These are phyloP conservation scores for Orthonychiurus folsomi DNA, from an alignment of 2,888 invertebrate genomes.

Conservation along the genomic window DNA sequence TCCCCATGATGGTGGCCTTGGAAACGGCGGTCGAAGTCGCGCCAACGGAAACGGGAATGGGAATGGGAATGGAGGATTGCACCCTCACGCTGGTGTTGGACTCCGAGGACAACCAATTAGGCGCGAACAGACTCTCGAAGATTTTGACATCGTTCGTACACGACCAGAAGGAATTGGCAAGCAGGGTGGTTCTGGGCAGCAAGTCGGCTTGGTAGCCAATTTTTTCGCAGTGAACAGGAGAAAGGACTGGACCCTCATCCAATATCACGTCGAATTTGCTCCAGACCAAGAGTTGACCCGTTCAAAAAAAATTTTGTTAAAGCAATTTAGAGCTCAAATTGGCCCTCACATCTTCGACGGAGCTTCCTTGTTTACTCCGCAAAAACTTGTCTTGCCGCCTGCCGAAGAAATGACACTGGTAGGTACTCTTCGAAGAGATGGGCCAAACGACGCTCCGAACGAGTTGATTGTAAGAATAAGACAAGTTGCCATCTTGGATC, in stretches of 20 bases:
- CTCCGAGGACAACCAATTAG: no score
- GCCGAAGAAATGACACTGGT: not conserved
- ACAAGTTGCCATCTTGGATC: slow-evolving; percentile 26
- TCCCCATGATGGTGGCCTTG: no score
- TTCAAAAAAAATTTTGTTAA: not conserved
- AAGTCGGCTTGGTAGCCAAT: slow-evolving; percentile 54
- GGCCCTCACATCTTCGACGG: slow-evolving; percentile 11
- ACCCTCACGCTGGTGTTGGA: no score
- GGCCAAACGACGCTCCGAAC: no score
- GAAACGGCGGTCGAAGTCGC: no score
- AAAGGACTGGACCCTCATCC: slow-evolving; percentile 40
- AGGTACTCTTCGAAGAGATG: not conserved
- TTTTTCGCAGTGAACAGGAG: slow-evolving; percentile 57
- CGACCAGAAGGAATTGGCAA: slow-evolving; percentile 10
- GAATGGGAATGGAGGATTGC: slow-evolving; percentile 8
- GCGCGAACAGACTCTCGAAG: not conserved
- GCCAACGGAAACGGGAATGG: not conserved
- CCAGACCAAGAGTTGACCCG: slow-evolving; percentile 3
- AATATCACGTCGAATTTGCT: slow-evolving; percentile 9
- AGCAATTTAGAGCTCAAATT: not conserved
- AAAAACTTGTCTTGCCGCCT: not conserved
- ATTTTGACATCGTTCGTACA: slow-evolving; percentile 13
- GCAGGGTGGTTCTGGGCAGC: slow-evolving; percentile 49
- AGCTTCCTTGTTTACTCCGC: not conserved
- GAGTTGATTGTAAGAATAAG: slow-evolving; percentile 9